A percentile compares a stretch with the other conserved stretches of the same genome.
Conservation (phyloP, 2,888 invertebrate genomes). For the Drosophila affinis region DNA sequence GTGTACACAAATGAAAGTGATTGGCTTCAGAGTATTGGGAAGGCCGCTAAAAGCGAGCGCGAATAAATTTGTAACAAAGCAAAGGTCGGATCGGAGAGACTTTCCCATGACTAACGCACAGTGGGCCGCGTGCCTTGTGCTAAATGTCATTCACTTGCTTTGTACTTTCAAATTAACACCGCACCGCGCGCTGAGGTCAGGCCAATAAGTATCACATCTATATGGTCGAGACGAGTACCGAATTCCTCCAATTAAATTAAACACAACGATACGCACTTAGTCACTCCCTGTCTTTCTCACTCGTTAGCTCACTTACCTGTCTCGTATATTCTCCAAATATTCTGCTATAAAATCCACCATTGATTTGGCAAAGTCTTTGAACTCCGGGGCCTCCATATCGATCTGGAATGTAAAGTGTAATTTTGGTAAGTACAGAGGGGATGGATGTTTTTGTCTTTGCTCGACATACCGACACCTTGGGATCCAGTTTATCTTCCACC, state of each 20-base stretch:
- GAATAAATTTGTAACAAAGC: constrained; percentile 1
- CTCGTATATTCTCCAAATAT: constrained; percentile 96
- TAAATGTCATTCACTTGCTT: constrained; percentile 49
- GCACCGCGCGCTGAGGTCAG: constrained; percentile 52
- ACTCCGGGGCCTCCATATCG: constrained; percentile 91
- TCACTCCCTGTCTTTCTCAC: neutral
- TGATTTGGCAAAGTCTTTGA: constrained; percentile 94
- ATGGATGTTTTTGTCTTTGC: neutral
- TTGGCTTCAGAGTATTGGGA: constrained; percentile 19
- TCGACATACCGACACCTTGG: constrained; percentile 79
- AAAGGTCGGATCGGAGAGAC: constrained; percentile 39
- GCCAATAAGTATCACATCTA: constrained; percentile 11
- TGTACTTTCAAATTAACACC: constrained; percentile 59
- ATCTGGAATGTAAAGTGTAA: constrained; percentile 57
- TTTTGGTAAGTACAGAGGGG: neutral
- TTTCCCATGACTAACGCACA: constrained; percentile 56
- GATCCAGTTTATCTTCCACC: constrained; percentile 75
- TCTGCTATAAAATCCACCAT: constrained; percentile 97
- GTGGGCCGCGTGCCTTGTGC: constrained; percentile 14
- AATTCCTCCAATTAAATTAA: constrained; percentile 47
- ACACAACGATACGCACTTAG: constrained; percentile 3
- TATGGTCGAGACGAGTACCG: constrained; percentile 1
- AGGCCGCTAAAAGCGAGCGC: constrained; percentile 24
- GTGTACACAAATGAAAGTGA: constrained; percentile 37
- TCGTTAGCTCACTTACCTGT: constrained; percentile 86